A percentile compares a stretch with the other conserved stretches of the same genome.
Evolutionary conservation across 2,888 invertebrate genomes (phyloP).

Genomic region (Ormia ochracea): DNA sequence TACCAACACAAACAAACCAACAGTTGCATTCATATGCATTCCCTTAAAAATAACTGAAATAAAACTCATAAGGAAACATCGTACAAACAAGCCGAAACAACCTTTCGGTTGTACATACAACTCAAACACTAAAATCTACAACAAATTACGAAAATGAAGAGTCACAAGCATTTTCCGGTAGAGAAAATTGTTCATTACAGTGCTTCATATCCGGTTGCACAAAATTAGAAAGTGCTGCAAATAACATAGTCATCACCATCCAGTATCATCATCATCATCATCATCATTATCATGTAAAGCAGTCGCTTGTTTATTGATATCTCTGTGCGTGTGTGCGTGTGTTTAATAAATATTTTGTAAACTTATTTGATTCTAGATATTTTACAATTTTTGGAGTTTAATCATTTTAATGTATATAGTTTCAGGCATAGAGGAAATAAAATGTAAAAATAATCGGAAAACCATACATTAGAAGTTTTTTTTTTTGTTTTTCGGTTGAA

Average conservation of each 20-base stretch:
- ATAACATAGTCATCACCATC: conserved; percentile 5
- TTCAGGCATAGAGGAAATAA: background rate
- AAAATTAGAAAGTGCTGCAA: conserved; percentile 71
- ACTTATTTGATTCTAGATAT: background rate
- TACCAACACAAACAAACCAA: conserved; percentile 34
- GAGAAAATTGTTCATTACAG: conserved; percentile 88
- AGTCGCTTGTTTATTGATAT: background rate
- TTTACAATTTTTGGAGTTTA: background rate
- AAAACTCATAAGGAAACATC: conserved; percentile 22
- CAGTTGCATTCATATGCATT: background rate
- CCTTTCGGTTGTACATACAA: background rate
- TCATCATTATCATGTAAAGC: background rate
- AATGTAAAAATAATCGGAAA: conserved; percentile 19
- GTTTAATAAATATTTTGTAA: background rate
- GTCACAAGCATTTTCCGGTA: conserved; percentile 72
- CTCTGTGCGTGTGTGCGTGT: background rate
- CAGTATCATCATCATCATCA: background rate
- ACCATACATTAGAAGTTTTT: conserved; percentile 17
- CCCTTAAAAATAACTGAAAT: conserved; percentile 5
- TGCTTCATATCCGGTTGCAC: conserved; percentile 87
- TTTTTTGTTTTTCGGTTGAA: no score
- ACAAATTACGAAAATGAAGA: conserved; percentile 67
- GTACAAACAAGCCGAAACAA: background rate
- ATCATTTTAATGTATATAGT: conserved; percentile 10
- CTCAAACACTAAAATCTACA: conserved; percentile 47